These are phyloP conservation scores for Thecophora atra DNA, from an alignment of 2,888 invertebrate species.

Conservation along the genomic window DNA sequence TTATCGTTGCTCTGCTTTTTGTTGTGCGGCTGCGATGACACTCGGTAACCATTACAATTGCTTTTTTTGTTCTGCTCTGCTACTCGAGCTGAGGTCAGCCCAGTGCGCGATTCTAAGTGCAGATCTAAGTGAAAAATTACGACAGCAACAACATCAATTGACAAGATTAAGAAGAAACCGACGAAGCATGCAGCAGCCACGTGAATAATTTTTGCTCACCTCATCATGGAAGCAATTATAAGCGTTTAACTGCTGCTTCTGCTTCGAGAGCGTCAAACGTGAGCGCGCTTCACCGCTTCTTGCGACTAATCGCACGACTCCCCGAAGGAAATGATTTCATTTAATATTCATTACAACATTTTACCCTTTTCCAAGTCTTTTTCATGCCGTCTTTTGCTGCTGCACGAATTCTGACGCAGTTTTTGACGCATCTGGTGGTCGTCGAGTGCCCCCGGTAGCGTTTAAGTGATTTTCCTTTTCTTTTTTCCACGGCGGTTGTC, in stretches of 20 bases:
- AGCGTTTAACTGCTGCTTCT: slow-evolving; percentile 43
- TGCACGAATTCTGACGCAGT: neutral
- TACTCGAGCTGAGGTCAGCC: slow-evolving; percentile 39
- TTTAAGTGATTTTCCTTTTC: slow-evolving; percentile 57
- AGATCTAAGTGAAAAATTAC: slow-evolving; percentile 59
- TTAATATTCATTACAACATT: slow-evolving; percentile 36
- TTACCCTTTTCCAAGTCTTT: slow-evolving; percentile 15
- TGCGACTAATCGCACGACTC: slow-evolving; percentile 20
- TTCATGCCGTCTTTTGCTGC: neutral
- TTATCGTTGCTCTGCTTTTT: neutral
- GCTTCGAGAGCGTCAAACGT: slow-evolving; percentile 28
- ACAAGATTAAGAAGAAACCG: slow-evolving; percentile 45
- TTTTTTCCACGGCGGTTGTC: neutral
- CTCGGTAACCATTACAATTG: neutral
- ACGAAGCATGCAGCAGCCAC: slow-evolving; percentile 19
- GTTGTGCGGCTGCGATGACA: neutral
- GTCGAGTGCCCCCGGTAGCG: slow-evolving; percentile 42
- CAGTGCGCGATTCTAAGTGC: slow-evolving; percentile 1
- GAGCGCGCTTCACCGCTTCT: neutral
- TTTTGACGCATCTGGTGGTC: slow-evolving; percentile 38
- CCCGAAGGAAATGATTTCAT: slow-evolving; percentile 39
- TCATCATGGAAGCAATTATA: slow-evolving; percentile 39
- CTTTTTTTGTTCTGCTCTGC: slow-evolving; percentile 6
- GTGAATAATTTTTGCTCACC: slow-evolving; percentile 43
- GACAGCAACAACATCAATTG: slow-evolving; percentile 45